phyloP scores from a whole-genome alignment of 2,797 vertebrate genomes.

The Sitta carolinensis region DNA sequence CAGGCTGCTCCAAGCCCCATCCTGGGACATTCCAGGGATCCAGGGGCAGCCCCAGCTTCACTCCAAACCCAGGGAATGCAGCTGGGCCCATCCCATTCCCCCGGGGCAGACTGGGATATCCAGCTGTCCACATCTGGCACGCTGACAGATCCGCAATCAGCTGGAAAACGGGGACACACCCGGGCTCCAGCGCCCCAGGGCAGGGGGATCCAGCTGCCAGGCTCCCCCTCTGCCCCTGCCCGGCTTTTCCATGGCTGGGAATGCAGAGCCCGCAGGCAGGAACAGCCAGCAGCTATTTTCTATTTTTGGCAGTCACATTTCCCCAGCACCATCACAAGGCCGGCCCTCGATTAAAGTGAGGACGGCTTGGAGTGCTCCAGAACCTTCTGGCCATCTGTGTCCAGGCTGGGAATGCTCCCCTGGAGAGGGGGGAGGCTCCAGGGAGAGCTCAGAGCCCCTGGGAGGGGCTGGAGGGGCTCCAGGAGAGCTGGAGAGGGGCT shows the following conservation, averaged over 20 bases:
- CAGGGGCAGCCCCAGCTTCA: neutral
- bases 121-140: fast-evolving
- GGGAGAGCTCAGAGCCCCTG: neutral
- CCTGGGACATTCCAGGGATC: neutral
- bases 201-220: neutral
- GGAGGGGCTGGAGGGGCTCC: neutral
- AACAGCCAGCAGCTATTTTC: neutral
- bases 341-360: neutral
- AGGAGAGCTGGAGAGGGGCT: neutral
- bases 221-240: fast-evolving
- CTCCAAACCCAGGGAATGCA: fast-evolving
- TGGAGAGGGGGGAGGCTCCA: neutral
- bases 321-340: neutral
- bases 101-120: fast-evolving
- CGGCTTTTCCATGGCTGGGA: neutral
- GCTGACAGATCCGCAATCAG: fast-evolving
- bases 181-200: fast-evolving
- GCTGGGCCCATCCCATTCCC: neutral
- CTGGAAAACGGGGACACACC: fast-evolving
- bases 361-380: neutral
- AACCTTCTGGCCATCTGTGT: neutral
- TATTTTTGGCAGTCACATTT: neutral
- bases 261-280: neutral
- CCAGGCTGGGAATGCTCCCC: neutral
- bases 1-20: neutral